Evolutionary conservation across 2,888 invertebrate species (phyloP).

Genomic region (Dioctria linearis): DNA sequence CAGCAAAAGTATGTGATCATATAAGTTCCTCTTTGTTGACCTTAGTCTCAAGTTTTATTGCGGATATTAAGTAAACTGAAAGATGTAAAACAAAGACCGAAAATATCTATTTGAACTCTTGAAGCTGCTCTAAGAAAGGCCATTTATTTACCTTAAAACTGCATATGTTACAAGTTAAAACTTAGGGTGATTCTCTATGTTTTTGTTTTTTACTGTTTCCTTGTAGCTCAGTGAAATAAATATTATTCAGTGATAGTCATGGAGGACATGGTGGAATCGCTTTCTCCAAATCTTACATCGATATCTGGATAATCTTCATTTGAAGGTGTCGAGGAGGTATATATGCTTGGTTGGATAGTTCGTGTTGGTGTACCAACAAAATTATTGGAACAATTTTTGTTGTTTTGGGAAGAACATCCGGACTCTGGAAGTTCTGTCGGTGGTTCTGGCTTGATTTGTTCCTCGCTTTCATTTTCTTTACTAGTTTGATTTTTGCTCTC

Average conservation of each 20-base stretch:
- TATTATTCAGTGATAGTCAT: not conserved
- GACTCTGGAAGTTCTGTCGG: not conserved
- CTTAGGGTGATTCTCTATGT: too few species aligned
- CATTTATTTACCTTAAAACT: too few species aligned
- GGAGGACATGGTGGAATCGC: not conserved
- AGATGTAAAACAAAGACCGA: too few species aligned
- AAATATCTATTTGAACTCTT: too few species aligned
- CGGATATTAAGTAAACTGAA: too few species aligned
- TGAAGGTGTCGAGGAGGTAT: not conserved
- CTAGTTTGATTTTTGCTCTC: not conserved
- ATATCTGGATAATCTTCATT: constrained; percentile 18
- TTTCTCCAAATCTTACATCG: constrained; percentile 32
- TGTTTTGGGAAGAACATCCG: not conserved
- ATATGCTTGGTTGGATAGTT: not conserved
- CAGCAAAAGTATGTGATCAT: too few species aligned
- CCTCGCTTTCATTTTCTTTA: constrained; percentile 14
- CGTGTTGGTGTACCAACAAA: not conserved
- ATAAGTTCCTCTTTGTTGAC: too few species aligned
- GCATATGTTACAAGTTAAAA: too few species aligned
- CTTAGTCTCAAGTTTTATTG: too few species aligned
- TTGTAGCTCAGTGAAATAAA: too few species aligned
- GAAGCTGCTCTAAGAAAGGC: too few species aligned
- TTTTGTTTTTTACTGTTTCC: too few species aligned
- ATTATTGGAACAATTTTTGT: not conserved
- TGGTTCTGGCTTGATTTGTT: constrained; percentile 17